Evolutionary conservation across 1,140 invertebrate species (phyloP).

Genomic region (Rhopalosiphum padi): DNA sequence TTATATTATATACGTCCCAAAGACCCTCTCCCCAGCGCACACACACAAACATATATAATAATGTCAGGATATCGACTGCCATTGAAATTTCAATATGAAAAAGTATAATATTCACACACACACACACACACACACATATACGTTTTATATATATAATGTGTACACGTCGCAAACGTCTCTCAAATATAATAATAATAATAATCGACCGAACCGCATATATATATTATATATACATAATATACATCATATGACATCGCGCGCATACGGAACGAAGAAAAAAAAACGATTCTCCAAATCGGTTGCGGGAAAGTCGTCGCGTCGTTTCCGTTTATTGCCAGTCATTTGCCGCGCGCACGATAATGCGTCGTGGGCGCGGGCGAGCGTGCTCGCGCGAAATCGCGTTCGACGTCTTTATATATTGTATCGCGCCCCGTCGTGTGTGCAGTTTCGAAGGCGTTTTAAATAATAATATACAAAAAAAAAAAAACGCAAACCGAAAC

Average conservation of each 20-base stretch:
- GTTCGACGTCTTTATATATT: conserved; percentile 50
- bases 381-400: neutral
- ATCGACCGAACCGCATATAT: conserved; percentile 15
- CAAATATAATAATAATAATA: conserved; percentile 21
- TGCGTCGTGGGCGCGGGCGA: conserved; percentile 24
- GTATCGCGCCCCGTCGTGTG: conserved; percentile 23
- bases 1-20: neutral
- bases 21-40: neutral
- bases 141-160: neutral
- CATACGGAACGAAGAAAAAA: conserved; percentile 16
- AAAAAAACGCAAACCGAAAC: conserved; percentile 31
- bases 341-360: conserved; percentile 53
- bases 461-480: conserved; percentile 22
- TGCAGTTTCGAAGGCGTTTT: conserved; percentile 40
- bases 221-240: neutral
- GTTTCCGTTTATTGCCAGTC: conserved; percentile 57
- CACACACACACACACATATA: neutral
- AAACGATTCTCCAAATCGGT: conserved; percentile 49
- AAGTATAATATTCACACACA: neutral
- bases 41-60: neutral
- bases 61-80: conserved; percentile 44
- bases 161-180: neutral
- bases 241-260: neutral
- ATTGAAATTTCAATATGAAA: conserved; percentile 42
- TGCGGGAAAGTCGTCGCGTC: conserved; percentile 57